Percentiles rank a stretch among this genome's conserved stretches.
Evolutionary conservation across 2,113 vertebrate species (phyloP).

Genomic region (Seriola dumerili): DNA sequence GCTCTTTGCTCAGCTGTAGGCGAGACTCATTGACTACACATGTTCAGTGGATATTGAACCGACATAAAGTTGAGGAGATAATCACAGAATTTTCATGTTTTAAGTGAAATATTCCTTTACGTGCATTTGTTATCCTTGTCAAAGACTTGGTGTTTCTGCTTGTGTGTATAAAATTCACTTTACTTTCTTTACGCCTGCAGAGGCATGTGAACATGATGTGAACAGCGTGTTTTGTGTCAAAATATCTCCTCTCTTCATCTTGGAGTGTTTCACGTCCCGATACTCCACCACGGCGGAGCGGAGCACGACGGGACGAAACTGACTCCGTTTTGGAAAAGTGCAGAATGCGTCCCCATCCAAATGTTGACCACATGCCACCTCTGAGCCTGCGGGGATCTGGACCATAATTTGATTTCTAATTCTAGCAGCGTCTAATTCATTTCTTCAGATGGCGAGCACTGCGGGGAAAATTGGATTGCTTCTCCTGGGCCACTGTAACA

Average conservation of each 20-base stretch:
- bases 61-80: constrained; percentile 3
- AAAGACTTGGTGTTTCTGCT: constrained; percentile 53
- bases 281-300: constrained; percentile 22
- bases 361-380: constrained; percentile 62
- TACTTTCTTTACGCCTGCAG: constrained; percentile 37
- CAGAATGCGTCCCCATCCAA: constrained; percentile 28
- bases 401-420: constrained; percentile 72
- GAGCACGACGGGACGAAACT: constrained; percentile 1
- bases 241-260: constrained; percentile 23
- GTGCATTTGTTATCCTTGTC: constrained; percentile 44
- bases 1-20: background rate
- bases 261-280: constrained; percentile 17
- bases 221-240: constrained; percentile 57
- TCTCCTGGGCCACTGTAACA: constrained; percentile 52
- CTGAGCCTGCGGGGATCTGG: constrained; percentile 47
- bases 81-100: constrained; percentile 3
- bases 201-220: constrained; percentile 54
- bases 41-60: background rate
- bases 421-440: constrained; percentile 66
- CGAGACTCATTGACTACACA: background rate
- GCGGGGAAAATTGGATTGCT: constrained; percentile 64
- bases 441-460: constrained; percentile 59
- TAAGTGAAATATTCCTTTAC: constrained; percentile 48
- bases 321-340: constrained; percentile 19
- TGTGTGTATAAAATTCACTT: constrained; percentile 21